These are phyloP conservation scores for Anableps anableps DNA, from an alignment of 2,797 vertebrate species.

Conservation along the genomic window DNA sequence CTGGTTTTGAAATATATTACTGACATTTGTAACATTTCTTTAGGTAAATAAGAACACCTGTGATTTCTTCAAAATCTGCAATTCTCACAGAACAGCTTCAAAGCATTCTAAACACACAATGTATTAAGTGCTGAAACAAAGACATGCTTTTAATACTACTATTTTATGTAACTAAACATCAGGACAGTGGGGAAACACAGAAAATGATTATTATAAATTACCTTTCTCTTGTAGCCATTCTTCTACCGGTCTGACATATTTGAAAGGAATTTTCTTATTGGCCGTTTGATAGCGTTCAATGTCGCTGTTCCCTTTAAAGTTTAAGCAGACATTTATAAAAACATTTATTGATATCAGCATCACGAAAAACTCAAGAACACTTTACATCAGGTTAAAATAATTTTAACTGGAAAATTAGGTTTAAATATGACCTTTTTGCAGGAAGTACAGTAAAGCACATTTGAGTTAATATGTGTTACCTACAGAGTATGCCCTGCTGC, in stretches of 20 bases:
- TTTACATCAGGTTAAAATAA: constrained; percentile 51
- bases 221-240: constrained; percentile 99
- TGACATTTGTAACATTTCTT: background rate
- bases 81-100: background rate
- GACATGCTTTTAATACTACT: background rate
- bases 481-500: background rate
- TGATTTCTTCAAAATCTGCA: background rate
- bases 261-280: constrained; percentile 99
- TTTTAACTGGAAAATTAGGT: constrained; percentile 41
- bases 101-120: background rate
- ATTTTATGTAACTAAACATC: background rate
- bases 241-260: constrained; percentile 96
- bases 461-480: background rate
- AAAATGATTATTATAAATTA: constrained; percentile 82
- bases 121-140: background rate
- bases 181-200: constrained; percentile 20
- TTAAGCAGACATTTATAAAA: constrained; percentile 96
- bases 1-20: too few species aligned
- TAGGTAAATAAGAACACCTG: background rate
- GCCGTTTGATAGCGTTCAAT: constrained; percentile 98
- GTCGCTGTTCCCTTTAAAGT: constrained; percentile 99
- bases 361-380: constrained; percentile 18
- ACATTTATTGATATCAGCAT: constrained; percentile 86
- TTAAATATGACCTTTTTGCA: constrained; percentile 6
- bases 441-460: background rate